Conservation (phyloP, 1,140 invertebrate genomes). For the Drosophila auraria region DNA sequence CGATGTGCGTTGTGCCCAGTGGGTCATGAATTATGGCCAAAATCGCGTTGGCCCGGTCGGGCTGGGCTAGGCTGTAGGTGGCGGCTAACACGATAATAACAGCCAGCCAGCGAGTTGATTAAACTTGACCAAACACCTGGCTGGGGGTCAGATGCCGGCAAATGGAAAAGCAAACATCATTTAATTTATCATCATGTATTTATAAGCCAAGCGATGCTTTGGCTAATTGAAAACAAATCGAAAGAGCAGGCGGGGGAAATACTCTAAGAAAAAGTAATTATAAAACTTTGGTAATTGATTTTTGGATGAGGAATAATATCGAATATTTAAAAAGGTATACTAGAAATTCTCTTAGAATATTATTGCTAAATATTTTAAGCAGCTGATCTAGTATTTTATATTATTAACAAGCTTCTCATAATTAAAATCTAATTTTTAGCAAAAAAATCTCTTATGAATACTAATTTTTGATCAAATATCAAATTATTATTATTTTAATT, state of each 20-base stretch:
- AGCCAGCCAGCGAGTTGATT: slow-evolving; percentile 58
- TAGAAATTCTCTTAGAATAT: neutral
- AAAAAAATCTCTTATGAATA: too few relatives aligned
- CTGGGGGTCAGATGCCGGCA: slow-evolving; percentile 45
- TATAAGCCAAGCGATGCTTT: slow-evolving; percentile 38
- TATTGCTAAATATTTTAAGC: too few relatives aligned
- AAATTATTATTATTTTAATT: too few relatives aligned
- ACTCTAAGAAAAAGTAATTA: neutral
- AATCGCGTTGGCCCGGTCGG: neutral
- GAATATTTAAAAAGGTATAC: too few relatives aligned
- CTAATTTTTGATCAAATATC: too few relatives aligned
- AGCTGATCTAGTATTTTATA: too few relatives aligned
- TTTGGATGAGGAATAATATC: too few relatives aligned
- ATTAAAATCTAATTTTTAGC: too few relatives aligned
- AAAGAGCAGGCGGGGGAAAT: neutral
- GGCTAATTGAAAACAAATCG: slow-evolving; percentile 16
- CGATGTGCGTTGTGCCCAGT: slow-evolving; percentile 58
- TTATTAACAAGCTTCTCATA: too few relatives aligned
- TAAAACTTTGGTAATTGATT: too few relatives aligned
- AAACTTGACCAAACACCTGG: slow-evolving; percentile 67
- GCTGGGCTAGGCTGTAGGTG: neutral
- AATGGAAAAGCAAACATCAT: slow-evolving; percentile 62
- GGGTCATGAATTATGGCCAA: slow-evolving; percentile 70
- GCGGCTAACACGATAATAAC: slow-evolving; percentile 43
- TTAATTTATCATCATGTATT: slow-evolving; percentile 51